Base-by-base conservation (phyloP, 2,797 vertebrate species). In the Propithecus deckenii region DNA sequence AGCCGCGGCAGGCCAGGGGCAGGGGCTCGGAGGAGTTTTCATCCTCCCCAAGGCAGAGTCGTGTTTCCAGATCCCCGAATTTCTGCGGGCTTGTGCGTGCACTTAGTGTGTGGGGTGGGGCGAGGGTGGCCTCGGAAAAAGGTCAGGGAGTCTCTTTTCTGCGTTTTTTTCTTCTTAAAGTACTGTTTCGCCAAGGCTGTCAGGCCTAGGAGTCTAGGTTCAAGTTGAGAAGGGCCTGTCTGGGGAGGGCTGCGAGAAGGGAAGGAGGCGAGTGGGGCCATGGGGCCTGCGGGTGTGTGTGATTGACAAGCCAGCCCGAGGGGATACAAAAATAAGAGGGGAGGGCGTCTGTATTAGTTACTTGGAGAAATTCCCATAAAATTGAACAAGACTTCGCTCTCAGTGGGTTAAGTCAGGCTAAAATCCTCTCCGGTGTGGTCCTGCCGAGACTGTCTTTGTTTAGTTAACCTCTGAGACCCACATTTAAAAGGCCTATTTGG, bases 341-440 rank as follows among this genome's bases (percentile, higher is more conserved):
- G 96, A 97, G 96, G 97, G 98, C 87, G 96, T 97, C 97, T 98
- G 96, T 97, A 98, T 98, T 98, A 98, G 98, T 98, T 98, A 98
- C 97, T 98, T 98, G 98, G 98, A 99, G 98, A 99, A 99, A 98
- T 99, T 99, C 98, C 98, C 99, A 98, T 99, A 99, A 99, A 99
- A 99, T 99, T 98, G 98, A 99, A 99, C 99, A 98, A 99, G 99
- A 99, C 98, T 98, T 96, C 96, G 95, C 98, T 99, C 98, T 99
- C 98, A 98, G 99, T 98, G 98, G 98, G 98, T 98, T 98, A 98
- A 99, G 98, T 98, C 98, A 98, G 99, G 98, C 98, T 99, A 98
- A 98, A 98, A 98, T 98, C 98, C 99, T 99, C 99, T 99, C 98
- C 99, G 97, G 99, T 99, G 99, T 99, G 99, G 99, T 99, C 99